Percentiles rank a stretch among this genome's conserved stretches.
Evolutionary conservation across 2,888 invertebrate genomes (phyloP).

Genomic region (Nephrotoma flavescens): DNA sequence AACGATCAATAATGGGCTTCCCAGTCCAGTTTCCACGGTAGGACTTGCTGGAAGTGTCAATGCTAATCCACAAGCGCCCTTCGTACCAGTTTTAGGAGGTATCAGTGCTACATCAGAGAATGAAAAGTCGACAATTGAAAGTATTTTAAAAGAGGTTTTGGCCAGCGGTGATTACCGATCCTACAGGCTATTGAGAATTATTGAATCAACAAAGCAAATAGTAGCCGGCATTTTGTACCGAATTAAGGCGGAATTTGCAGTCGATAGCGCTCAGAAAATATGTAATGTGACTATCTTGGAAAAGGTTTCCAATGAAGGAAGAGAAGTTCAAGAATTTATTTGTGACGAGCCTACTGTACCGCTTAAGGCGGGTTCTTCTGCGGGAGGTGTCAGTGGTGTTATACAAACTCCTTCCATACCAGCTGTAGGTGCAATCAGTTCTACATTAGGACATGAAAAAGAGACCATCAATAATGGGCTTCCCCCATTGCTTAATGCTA

Average conservation of each 20-base stretch:
- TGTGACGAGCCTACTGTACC: background rate
- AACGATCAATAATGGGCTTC: too few species aligned
- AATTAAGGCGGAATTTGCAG: slow-evolving; percentile 42
- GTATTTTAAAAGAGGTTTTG: background rate
- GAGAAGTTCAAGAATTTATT: background rate
- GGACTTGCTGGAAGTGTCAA: too few species aligned
- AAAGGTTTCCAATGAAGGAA: background rate
- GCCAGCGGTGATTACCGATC: background rate
- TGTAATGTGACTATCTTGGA: slow-evolving; percentile 14
- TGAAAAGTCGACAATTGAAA: background rate
- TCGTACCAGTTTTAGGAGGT: too few species aligned
- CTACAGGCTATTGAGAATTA: slow-evolving; percentile 20
- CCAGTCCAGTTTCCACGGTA: too few species aligned
- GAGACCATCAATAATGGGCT: background rate
- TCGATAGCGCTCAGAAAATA: slow-evolving; percentile 27
- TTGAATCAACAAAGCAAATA: slow-evolving; percentile 34
- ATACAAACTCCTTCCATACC: background rate
- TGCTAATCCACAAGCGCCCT: too few species aligned
- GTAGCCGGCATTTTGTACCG: slow-evolving; percentile 40
- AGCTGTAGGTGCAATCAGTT: background rate
- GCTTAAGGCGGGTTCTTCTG: background rate
- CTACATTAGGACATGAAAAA: background rate
- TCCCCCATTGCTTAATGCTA: too few species aligned
- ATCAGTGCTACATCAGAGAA: too few species aligned
- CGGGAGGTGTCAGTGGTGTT: background rate